Evolutionary conservation across 2,113 vertebrate genomes (phyloP), one percentile per base, ranked within the genome.

Genomic region (Notothenia coriiceps): DNA sequence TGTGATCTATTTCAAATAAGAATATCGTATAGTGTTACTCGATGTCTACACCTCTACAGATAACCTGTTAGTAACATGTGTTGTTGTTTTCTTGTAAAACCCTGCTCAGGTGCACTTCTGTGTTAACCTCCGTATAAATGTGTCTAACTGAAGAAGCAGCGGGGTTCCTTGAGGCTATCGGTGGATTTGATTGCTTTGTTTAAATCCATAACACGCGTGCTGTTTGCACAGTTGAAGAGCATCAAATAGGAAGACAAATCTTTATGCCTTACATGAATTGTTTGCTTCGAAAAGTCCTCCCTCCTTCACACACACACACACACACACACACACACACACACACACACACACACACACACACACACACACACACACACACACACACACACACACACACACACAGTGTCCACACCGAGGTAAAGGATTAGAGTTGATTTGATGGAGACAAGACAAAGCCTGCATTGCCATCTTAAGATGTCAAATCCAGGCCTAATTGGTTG

Each of bases 401-500:
- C 67, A 20, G 50, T 50, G 10, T 68, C 55, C 43, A 79, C 69
- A 78, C n/a, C 9, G 77, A 88, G 68, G 70, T 83, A 69, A 81
- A 82, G 83, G 92, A 90, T 91, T 91, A 91, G 68, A 79, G 61
- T 51, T 88, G 79, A 88, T 81, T 85, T 86, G 84, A 82, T 46
- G 72, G 74, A 82, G 85, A 92, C 84, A 70, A 86, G 80, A 70
- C 75, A 85, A 91, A 81, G 63, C 64, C 83, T 62, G 65, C 10
- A 1, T 51, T 51, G 43, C 68, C 86, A 85, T 89, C 70, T 73
- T 15, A 66, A 40, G 54, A 74, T 81, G 86, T 88, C 78, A 90
- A 87, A 91, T 88, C 74, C 46, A 73, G 56, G 56, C 71, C 80
- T 94, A 93, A 93, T 94, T 93, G 88, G 86, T 78, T 92, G 90